A percentile compares a stretch with the other conserved stretches of the same genome.
These are phyloP conservation scores for Seira ritae DNA, from an alignment of 2,888 invertebrate genomes.

Conservation along the genomic window DNA sequence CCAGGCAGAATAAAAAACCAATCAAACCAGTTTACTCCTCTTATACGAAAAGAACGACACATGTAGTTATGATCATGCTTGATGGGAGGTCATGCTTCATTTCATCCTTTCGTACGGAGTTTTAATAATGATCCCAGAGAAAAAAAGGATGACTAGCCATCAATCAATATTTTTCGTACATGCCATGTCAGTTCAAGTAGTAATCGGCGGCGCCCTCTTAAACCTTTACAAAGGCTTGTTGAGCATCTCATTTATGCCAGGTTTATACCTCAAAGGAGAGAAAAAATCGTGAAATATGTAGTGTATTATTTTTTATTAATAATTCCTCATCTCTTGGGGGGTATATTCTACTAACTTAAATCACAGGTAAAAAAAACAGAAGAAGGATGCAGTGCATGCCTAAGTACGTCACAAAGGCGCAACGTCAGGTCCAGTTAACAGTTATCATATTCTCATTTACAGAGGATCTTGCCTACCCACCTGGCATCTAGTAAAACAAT, in stretches of 20 bases:
- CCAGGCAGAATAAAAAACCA: conserved; percentile 42
- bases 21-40: conserved; percentile 60
- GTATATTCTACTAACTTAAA: conserved; percentile 1
- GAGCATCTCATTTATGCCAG: conserved; percentile 59
- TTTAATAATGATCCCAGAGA: conserved; percentile 49
- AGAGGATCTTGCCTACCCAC: conserved; percentile 43
- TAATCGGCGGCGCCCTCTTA: conserved; percentile 57
- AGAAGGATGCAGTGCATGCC: background rate
- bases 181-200: conserved; percentile 51
- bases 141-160: conserved; percentile 60
- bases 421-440: conserved; percentile 57
- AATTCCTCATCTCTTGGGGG: conserved; percentile 8
- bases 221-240: conserved; percentile 50
- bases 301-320: conserved; percentile 28
- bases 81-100: conserved; percentile 66
- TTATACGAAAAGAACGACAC: conserved; percentile 30
- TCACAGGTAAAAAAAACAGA: background rate
- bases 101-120: conserved; percentile 47
- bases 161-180: conserved; percentile 58
- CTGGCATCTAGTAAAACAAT: conserved; percentile 34
- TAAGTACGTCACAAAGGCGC: background rate
- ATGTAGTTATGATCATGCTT: conserved; percentile 63
- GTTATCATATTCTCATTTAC: conserved; percentile 59
- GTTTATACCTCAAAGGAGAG: conserved; percentile 49
- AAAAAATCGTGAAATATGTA: conserved; percentile 52